Conservation (phyloP, 2,113 vertebrate species). For the Hyperopisus bebe region DNA sequence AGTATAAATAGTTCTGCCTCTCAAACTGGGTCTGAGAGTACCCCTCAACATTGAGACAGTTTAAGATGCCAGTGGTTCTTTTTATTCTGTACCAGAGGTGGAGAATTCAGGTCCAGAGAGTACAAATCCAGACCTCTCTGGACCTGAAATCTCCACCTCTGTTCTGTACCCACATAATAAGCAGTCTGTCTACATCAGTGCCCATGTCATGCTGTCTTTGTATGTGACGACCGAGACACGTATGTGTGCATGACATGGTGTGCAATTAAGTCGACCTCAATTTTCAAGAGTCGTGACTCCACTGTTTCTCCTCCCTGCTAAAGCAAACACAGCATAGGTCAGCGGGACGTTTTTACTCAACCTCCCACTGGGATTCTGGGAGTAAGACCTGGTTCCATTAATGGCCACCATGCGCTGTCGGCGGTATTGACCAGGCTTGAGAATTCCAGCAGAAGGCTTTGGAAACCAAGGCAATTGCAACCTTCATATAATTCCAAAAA, state of each 20-base stretch:
- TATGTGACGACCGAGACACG: background rate
- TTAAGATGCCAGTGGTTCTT: background rate
- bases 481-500: background rate
- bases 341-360: background rate
- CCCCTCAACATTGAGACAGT: background rate
- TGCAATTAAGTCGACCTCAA: background rate
- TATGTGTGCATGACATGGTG: background rate
- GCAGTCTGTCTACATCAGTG: background rate
- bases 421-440: background rate
- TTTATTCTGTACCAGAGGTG: background rate
- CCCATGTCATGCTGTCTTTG: background rate
- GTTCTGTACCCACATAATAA: background rate
- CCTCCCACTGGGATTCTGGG: background rate
- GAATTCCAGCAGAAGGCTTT: background rate
- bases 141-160: background rate
- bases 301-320: background rate
- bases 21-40: background rate
- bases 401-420: background rate
- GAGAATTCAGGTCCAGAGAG: no score
- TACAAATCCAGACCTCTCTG: no score
- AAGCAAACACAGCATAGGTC: background rate
- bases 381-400: background rate
- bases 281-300: background rate
- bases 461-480: background rate
- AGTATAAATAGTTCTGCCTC: background rate